Base-by-base conservation (phyloP, 2,888 invertebrate genomes). In the Trisateles emortualis region DNA sequence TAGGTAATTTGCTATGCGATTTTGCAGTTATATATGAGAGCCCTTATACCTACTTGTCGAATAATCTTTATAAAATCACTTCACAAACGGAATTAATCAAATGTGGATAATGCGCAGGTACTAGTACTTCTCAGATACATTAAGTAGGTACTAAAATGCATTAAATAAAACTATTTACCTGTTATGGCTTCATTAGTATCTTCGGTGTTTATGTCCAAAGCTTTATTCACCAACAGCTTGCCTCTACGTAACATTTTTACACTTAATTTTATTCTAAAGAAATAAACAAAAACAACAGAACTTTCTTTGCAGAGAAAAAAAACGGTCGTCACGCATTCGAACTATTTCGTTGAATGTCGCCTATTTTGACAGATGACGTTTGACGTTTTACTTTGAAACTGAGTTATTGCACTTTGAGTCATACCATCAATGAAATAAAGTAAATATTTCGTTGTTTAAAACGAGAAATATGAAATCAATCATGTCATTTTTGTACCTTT, bases 131-230 rank as follows among this genome's bases (percentile, higher is more conserved):
- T 45, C 40, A 40, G 40, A 45, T 45, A 29, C 51, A 45, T 52
- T 52, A 52, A 46, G n/a, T n/a, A n/a, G n/a, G 42, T 45, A 45
- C 35, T 52, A 13, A 52, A 52, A 45, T 45, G 52, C 52, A 52
- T 52, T 52, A 52, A 52, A 52, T 52, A 45, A 52, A 52, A 52
- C 45, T 52, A 52, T 22, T 41, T 48, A 48, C 48, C 33, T 48
- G 26, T 41, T 43, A 11, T 43, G 11, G 3, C 43, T 43, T 41
- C 35, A 48, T 51, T 45, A 51, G 16, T 41, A 52, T 45, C 45
- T 40, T 45, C 40, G 29, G 40, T 40, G 32, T 52, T 52, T n/a
- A 26, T 35, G 10, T 52, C 51, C 51, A 52, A 52, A 17, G 33
- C 51, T 44, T 33, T 39, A 39, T 39, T 19, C 19, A 36, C 36